Conservation (phyloP, 2,888 invertebrate genomes). For the Harpagoxenus sublaevis region DNA sequence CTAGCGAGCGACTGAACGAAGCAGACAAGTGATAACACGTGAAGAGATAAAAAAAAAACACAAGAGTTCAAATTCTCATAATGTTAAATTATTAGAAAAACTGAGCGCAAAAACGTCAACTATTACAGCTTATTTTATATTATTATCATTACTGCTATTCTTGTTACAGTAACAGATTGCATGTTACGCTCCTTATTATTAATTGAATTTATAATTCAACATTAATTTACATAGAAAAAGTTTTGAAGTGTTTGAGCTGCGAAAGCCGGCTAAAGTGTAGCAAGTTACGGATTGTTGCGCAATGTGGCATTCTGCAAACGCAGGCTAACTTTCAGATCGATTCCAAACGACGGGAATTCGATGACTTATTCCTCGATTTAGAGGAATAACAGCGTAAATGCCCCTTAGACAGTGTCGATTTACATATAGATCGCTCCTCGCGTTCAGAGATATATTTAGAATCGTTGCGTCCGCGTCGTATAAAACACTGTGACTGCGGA, state of each 20-base stretch:
- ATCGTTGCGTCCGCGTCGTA: constrained; percentile 29
- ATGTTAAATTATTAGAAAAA: neutral
- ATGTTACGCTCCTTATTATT: neutral
- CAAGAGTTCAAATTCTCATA: neutral
- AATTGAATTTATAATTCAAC: neutral
- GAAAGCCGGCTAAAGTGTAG: neutral
- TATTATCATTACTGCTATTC: neutral
- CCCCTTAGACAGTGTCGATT: neutral
- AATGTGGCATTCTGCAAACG: constrained; percentile 22
- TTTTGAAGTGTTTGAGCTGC: neutral
- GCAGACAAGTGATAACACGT: neutral
- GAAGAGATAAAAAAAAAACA: neutral
- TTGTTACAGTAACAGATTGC: neutral
- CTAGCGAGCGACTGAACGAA: neutral
- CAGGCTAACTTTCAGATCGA: neutral
- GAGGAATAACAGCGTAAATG: neutral
- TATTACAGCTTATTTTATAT: neutral
- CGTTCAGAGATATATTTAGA: constrained; percentile 43
- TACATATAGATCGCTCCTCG: neutral
- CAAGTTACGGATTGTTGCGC: constrained; percentile 39
- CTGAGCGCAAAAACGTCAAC: neutral
- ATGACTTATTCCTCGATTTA: constrained; percentile 15
- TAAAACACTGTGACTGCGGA: constrained; percentile 24
- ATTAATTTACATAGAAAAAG: neutral
- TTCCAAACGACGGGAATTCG: neutral